These are phyloP conservation scores for Phrynocephalus vlangalii DNA, from an alignment of 2,797 vertebrate genomes.

Conservation along the genomic window DNA sequence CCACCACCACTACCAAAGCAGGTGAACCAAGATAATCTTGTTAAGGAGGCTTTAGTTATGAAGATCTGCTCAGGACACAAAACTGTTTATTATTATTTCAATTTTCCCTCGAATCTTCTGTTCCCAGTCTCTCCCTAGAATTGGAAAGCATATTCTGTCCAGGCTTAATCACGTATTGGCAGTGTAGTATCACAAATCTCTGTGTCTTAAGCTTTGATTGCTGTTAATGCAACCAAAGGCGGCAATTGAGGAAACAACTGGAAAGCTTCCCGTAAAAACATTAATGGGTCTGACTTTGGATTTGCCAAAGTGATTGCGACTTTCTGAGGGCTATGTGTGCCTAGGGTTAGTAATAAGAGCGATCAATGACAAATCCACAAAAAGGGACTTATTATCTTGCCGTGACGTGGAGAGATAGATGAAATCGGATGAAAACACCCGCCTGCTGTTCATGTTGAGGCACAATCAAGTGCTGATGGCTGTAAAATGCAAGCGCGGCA, in stretches of 20 bases:
- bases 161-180: background rate
- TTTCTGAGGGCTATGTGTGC: slow-evolving; percentile 27
- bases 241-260: slow-evolving; percentile 3
- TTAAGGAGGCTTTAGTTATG: no score
- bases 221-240: background rate
- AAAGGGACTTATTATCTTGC: slow-evolving; percentile 33
- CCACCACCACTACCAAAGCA: background rate
- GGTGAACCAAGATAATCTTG: no score
- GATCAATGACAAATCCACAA: slow-evolving; percentile 29
- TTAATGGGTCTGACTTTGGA: slow-evolving; percentile 40
- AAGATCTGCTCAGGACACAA: background rate
- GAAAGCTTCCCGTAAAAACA: slow-evolving; percentile 33
- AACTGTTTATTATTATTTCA: background rate
- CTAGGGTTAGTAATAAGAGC: slow-evolving; percentile 36
- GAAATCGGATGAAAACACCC: background rate
- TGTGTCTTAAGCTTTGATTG: background rate
- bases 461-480: slow-evolving; percentile 1
- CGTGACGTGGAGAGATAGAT: slow-evolving; percentile 7
- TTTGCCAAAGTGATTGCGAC: slow-evolving; percentile 35
- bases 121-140: background rate
- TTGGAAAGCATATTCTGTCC: background rate
- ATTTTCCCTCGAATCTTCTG: background rate
- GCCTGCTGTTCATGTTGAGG: slow-evolving; percentile 18
- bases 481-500: slow-evolving; percentile 17
- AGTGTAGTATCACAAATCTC: background rate